Percentiles rank a stretch among this genome's conserved stretches.
Conservation (phyloP, 1,140 invertebrate genomes). For the Pectinophora gossypiella region DNA sequence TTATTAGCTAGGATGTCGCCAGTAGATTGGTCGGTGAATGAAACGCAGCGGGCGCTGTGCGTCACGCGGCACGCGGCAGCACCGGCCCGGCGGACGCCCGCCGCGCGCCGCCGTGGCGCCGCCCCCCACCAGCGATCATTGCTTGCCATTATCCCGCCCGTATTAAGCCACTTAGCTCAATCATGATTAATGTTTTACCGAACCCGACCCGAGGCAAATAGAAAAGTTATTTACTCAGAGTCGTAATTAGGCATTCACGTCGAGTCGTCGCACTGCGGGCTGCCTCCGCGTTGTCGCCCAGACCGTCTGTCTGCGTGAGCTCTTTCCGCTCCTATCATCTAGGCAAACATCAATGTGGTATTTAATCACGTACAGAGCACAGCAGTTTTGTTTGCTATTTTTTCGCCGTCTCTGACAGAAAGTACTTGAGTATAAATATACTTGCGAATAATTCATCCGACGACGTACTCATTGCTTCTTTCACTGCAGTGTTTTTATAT, state of each 20-base stretch:
- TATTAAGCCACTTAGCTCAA: slow-evolving; percentile 75
- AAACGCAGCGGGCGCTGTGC: slow-evolving; percentile 19
- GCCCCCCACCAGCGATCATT: slow-evolving; percentile 63
- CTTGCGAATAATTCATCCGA: too few relatives aligned
- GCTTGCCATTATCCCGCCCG: slow-evolving; percentile 64
- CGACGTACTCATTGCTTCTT: too few relatives aligned
- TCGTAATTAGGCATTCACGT: slow-evolving; percentile 71
- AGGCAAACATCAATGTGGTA: not conserved
- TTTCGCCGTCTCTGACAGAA: too few relatives aligned
- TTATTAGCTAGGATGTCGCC: not conserved
- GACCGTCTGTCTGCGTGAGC: slow-evolving; percentile 52
- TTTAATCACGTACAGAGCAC: too few relatives aligned
- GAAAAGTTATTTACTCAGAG: slow-evolving; percentile 70
- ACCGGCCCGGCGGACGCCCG: slow-evolving; percentile 42
- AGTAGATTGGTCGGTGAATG: not conserved
- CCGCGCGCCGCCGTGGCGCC: slow-evolving; percentile 55
- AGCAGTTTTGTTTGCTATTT: too few relatives aligned
- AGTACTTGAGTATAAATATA: too few relatives aligned
- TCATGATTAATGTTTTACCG: slow-evolving; percentile 74
- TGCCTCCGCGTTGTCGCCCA: slow-evolving; percentile 49
- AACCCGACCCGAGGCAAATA: slow-evolving; percentile 62
- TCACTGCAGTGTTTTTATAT: too few relatives aligned
- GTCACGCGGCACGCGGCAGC: slow-evolving; percentile 42
- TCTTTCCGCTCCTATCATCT: slow-evolving; percentile 1
- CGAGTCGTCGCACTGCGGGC: slow-evolving; percentile 55